Percentiles rank a stretch among this genome's conserved stretches.
These are phyloP conservation scores for Aplysina aerophoba DNA, from an alignment of 37 sponge, comb jelly and placozoan genomes.

Conservation along the genomic window DNA sequence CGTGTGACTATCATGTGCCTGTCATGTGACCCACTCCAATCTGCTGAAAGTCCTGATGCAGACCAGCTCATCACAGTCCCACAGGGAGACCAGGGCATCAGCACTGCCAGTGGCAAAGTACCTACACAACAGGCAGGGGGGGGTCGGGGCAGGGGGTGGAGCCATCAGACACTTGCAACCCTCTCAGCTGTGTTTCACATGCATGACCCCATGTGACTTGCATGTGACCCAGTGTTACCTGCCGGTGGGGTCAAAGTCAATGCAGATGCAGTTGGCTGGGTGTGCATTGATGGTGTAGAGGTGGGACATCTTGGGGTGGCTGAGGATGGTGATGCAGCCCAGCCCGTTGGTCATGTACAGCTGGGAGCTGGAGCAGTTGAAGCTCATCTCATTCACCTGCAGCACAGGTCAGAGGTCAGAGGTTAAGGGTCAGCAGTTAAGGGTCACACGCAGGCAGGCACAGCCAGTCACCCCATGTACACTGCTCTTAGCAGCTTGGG, in stretches of 20 bases:
- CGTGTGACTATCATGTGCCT: too few relatives aligned
- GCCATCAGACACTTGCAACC: too few relatives aligned
- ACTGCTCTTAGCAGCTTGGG: too few relatives aligned
- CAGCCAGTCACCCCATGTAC: too few relatives aligned
- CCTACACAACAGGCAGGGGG: conserved; percentile 37
- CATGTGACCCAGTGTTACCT: conserved; percentile 39
- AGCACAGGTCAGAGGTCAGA: background rate
- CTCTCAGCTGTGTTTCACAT: too few relatives aligned
- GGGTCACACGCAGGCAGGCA: too few relatives aligned
- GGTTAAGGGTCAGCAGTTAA: too few relatives aligned
- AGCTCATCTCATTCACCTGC: conserved; percentile 97
- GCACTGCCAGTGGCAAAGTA: conserved; percentile 99
- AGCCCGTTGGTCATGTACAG: conserved; percentile 95
- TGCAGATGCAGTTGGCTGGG: conserved; percentile 97
- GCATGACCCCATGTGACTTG: too few relatives aligned
- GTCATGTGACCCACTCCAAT: conserved; percentile 78
- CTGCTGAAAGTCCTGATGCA: conserved; percentile 92
- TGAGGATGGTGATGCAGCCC: conserved; percentile 86
- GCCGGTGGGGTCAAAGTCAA: conserved; percentile 91
- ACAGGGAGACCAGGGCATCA: conserved; percentile 93
- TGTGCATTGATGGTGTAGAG: conserved; percentile 93
- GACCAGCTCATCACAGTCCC: conserved; percentile 89
- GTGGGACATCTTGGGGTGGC: conserved; percentile 81
- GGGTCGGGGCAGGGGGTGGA: background rate
- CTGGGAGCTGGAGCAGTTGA: conserved; percentile 83